Percentiles rank a stretch among this genome's conserved stretches.
Evolutionary conservation across 2,888 invertebrate genomes (phyloP).

Genomic region (Leptothorax acervorum): DNA sequence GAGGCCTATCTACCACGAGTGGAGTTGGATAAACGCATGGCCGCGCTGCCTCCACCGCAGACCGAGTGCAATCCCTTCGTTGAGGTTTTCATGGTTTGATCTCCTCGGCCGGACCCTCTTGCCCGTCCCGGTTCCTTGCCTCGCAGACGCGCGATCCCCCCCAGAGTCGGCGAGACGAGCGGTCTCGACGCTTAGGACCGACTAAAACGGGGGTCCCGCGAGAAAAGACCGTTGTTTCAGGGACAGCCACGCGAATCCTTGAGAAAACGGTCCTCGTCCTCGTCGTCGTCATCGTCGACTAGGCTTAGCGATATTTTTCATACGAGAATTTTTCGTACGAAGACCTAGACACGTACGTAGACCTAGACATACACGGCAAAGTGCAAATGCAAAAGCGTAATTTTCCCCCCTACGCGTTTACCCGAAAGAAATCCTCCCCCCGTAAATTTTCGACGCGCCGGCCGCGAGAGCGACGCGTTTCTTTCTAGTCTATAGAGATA

Average conservation of each 20-base stretch:
- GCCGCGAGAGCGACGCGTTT: constrained; percentile 70
- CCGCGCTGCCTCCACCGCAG: constrained; percentile 78
- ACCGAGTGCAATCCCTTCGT: constrained; percentile 81
- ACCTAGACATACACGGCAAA: constrained; percentile 6
- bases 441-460: constrained; percentile 67
- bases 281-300: background rate
- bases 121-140: constrained; percentile 26
- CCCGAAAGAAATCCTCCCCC: constrained; percentile 39
- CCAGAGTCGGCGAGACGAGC: background rate
- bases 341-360: background rate
- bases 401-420: background rate
- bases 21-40: constrained; percentile 82
- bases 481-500: constrained; percentile 84
- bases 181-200: background rate
- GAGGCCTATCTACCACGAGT: constrained; percentile 80
- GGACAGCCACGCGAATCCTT: background rate
- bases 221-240: constrained; percentile 22
- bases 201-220: constrained; percentile 6
- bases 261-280: background rate
- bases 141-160: background rate
- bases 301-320: constrained; percentile 4
- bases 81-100: constrained; percentile 81
- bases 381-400: constrained; percentile 28
- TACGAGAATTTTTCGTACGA: background rate
- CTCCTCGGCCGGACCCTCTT: constrained; percentile 15